Conservation (phyloP, 1,140 invertebrate species). For the Neuroterus valhalla region DNA sequence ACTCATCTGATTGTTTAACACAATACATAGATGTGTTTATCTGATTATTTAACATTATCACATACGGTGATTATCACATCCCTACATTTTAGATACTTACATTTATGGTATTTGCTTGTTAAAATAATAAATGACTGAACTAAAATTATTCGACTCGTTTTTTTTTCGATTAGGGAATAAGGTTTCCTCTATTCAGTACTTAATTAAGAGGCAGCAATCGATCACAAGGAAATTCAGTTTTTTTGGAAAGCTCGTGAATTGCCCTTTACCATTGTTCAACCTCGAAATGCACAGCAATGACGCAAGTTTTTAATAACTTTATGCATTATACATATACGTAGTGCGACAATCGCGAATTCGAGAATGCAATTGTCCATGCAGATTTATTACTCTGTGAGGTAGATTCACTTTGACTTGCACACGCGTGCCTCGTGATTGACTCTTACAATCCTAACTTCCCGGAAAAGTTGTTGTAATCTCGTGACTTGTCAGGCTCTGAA, state of each 20-base stretch:
- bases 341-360: conserved; percentile 15
- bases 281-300: conserved; percentile 6
- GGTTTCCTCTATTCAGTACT: not conserved
- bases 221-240: not conserved
- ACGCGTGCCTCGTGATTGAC: conserved; percentile 21
- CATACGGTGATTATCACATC: too few relatives aligned
- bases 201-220: not conserved
- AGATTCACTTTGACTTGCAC: conserved; percentile 13
- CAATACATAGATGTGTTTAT: too few relatives aligned
- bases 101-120: not conserved
- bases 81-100: too few relatives aligned
- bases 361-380: conserved; percentile 18
- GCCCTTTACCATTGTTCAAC: not conserved
- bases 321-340: too few relatives aligned
- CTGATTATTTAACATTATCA: too few relatives aligned
- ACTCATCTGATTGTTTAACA: too few relatives aligned
- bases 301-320: conserved; percentile 15
- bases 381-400: conserved; percentile 10
- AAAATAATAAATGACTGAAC: not conserved
- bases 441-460: not conserved
- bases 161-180: not conserved
- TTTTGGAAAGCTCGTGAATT: not conserved
- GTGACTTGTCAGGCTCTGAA: not conserved
- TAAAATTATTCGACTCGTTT: not conserved
- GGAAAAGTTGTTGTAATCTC: not conserved